Conservation (phyloP, 2,888 invertebrate genomes). For the Chalcosyrphus nemorum region DNA sequence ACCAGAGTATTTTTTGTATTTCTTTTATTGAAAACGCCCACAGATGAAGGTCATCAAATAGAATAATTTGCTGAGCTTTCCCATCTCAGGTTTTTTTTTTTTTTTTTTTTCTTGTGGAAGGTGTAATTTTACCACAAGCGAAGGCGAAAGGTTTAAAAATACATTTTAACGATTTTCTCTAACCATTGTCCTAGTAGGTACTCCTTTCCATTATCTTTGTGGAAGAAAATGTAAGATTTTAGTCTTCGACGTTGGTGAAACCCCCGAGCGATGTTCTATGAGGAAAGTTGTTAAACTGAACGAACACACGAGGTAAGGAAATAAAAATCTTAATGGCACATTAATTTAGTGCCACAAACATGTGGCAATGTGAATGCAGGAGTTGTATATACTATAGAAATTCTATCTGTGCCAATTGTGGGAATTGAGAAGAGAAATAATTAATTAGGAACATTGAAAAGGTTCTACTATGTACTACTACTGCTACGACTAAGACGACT, state of each 20-base stretch:
- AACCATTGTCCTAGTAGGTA: neutral
- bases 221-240: neutral
- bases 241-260: neutral
- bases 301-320: conserved; percentile 36
- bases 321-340: conserved; percentile 64
- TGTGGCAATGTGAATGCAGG: conserved; percentile 41
- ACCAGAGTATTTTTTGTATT: neutral
- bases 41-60: conserved; percentile 10
- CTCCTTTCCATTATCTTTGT: neutral
- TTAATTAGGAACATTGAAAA: conserved; percentile 66
- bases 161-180: conserved; percentile 31
- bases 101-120: neutral
- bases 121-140: neutral
- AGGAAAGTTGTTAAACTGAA: conserved; percentile 22
- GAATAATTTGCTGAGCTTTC: conserved; percentile 18
- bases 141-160: conserved; percentile 36
- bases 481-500: neutral
- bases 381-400: conserved; percentile 28
- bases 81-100: no score
- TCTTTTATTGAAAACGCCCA: neutral
- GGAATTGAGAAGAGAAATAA: conserved; percentile 63
- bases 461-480: no score
- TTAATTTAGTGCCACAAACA: conserved; percentile 69
- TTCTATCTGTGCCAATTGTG: conserved; percentile 59
- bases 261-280: neutral